Percentiles rank a stretch among this genome's conserved stretches.
Evolutionary conservation across 92 coral and sea anemone species (phyloP).

Genomic region (Desmophyllum pertusum): DNA sequence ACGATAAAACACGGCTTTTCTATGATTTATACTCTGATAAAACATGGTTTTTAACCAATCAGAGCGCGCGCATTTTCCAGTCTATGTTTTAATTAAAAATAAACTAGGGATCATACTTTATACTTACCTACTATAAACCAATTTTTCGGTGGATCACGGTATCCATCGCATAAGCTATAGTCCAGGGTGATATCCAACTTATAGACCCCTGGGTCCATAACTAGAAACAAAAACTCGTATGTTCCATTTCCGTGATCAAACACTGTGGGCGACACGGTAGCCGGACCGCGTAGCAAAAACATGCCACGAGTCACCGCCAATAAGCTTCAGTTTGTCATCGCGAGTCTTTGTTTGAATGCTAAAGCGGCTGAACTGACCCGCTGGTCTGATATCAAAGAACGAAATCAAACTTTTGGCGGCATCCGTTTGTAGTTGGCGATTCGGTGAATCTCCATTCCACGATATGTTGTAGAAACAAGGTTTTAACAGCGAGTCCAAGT

Average conservation of each 20-base stretch:
- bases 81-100: too few relatives aligned
- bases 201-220: conserved; percentile 90
- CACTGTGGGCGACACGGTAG: conserved; percentile 78
- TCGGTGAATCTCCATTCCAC: conserved; percentile 57
- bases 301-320: conserved; percentile 98
- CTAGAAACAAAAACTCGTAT: conserved; percentile 86
- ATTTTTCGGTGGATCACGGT: conserved; percentile 82
- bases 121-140: conserved; percentile 89
- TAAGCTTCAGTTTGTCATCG: conserved; percentile 67
- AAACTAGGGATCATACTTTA: too few relatives aligned
- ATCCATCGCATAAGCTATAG: conserved; percentile 91
- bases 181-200: conserved; percentile 81
- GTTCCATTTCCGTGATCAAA: conserved; percentile 87
- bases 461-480: conserved; percentile 63
- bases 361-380: conserved; percentile 97
- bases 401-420: conserved; percentile 76
- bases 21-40: too few relatives aligned
- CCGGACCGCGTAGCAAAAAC: conserved; percentile 77
- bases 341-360: conserved; percentile 72
- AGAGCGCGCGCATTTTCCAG: too few relatives aligned
- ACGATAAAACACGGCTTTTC: too few relatives aligned
- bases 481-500: conserved; percentile 53
- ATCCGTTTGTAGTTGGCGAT: conserved; percentile 61
- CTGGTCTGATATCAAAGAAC: conserved; percentile 68
- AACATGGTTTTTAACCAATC: too few relatives aligned